These are phyloP conservation scores for Drosophila kuntzei DNA, from an alignment of 2,888 invertebrate genomes.

Conservation along the genomic window DNA sequence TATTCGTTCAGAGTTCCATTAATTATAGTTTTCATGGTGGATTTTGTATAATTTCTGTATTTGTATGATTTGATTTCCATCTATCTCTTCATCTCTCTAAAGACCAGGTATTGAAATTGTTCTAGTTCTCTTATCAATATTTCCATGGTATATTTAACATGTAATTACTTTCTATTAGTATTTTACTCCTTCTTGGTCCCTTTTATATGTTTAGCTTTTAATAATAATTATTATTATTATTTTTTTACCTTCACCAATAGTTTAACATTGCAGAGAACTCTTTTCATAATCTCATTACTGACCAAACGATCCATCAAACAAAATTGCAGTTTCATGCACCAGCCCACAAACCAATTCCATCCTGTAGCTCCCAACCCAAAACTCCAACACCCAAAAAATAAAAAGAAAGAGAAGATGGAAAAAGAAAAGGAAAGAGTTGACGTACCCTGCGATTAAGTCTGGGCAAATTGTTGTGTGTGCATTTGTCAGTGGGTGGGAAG, in stretches of 20 bases:
- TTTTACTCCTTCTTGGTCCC: not conserved
- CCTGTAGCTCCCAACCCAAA: slow-evolving; percentile 6
- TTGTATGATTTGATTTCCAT: too few species aligned
- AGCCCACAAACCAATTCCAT: slow-evolving; percentile 2
- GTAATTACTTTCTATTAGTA: too few species aligned
- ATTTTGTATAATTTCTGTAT: too few species aligned
- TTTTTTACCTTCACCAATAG: not conserved
- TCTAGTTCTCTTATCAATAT: too few species aligned
- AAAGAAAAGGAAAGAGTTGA: slow-evolving; percentile 11
- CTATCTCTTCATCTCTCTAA: too few species aligned
- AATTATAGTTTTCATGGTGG: too few species aligned
- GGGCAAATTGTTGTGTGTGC: slow-evolving; percentile 50
- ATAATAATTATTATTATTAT: not conserved
- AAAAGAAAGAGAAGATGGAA: not conserved
- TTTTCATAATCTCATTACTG: slow-evolving; percentile 19
- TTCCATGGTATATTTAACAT: too few species aligned
- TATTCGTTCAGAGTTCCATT: too few species aligned
- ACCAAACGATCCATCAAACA: slow-evolving; percentile 30
- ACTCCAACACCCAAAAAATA: slow-evolving; percentile 1
- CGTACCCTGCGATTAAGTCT: slow-evolving; percentile 47
- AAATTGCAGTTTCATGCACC: slow-evolving; percentile 27
- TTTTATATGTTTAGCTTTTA: not conserved
- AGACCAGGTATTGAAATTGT: too few species aligned
- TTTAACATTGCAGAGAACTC: not conserved
- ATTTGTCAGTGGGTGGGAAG: slow-evolving; percentile 7